These are phyloP conservation scores for Fulica atra DNA, from an alignment of 2,113 vertebrate genomes.

Conservation along the genomic window DNA sequence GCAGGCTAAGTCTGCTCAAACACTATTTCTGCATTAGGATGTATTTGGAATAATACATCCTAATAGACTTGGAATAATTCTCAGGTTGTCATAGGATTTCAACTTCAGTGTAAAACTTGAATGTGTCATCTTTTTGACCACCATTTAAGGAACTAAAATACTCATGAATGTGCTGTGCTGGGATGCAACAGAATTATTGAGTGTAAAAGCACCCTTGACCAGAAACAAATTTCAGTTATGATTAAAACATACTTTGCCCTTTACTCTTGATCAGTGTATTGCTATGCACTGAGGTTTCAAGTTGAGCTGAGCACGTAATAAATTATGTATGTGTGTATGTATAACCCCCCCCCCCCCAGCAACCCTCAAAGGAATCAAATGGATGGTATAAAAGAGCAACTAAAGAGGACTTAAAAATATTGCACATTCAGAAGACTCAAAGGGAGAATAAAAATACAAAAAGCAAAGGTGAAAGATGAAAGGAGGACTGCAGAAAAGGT, in stretches of 20 bases:
- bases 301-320: neutral
- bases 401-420: neutral
- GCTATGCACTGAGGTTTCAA: neutral
- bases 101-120: neutral
- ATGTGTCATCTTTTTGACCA: neutral
- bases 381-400: neutral
- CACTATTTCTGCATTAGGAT: neutral
- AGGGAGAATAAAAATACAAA: neutral
- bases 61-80: neutral
- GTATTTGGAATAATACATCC: neutral
- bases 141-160: neutral
- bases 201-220: neutral
- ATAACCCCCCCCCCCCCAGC: neutral
- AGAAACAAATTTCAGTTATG: neutral
- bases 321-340: neutral
- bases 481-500: neutral
- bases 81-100: neutral
- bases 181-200: neutral
- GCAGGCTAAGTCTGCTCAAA: neutral
- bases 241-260: neutral
- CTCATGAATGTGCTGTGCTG: neutral
- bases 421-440: neutral
- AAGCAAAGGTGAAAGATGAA: neutral
- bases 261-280: neutral
- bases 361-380: neutral